Base-by-base conservation (phyloP, 2,113 vertebrate species). In the Takifugu bimaculatus region DNA sequence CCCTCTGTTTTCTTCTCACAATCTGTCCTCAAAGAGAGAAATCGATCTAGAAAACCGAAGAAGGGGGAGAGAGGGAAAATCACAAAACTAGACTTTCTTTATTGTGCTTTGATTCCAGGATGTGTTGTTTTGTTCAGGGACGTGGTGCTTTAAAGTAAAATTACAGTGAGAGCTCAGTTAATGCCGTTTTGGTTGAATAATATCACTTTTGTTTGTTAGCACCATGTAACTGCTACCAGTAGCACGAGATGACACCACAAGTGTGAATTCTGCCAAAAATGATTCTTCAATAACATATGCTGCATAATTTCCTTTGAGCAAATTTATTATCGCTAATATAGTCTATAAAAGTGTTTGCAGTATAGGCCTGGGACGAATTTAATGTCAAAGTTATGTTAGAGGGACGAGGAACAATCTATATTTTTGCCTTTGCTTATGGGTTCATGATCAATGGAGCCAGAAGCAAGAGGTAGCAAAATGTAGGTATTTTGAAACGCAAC, bases 21-120 rank as follows among this genome's bases (percentile, higher is more conserved):
- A 80, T 82, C 73, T 64, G 53, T 84, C 83, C 76, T 82, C 71
- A 85, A 81, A 82, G 79, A 79, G 80, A 76, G 69, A 80, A 79
- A 85, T 87, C 70, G 81, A 87, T 85, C 67, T 79, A 64, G 71
- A 84, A 61, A 58, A 44, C 60, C 77, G 53, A 72, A 66, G 72
- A 56, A 26, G 42, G 11, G 57, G 60, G 60, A 3, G 4, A 0
- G 20, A 48, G 2, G 2, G 61, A 42, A 65, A 57, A 60, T 58
- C 59, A 63, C 78, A 56, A 53, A 77, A 82, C 77, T 74, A 76
- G 75, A 74, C 77, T 83, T 76, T 78, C 74, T 80, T 82, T 72
- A 71, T 66, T n/a, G 73, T 12, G 63, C 64, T 80, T 85, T 72
- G 77, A 83, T 81, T 68, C 42, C 29, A 47, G 63, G 73, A 84